Evolutionary conservation across 2,888 invertebrate species (phyloP).

Genomic region (Drosophila koepferae): DNA sequence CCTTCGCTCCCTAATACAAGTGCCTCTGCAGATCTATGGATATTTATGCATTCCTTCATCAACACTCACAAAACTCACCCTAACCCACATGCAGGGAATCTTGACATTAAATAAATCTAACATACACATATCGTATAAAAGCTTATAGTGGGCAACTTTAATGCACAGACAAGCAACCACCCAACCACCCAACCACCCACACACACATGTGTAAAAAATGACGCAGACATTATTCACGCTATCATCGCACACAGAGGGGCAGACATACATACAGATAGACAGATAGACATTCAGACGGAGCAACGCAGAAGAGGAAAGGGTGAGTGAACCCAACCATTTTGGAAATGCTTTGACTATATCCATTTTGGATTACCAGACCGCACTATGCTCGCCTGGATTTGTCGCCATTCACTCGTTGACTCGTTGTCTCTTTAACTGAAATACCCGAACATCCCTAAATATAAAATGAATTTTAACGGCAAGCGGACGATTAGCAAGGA

Average conservation of each 20-base stretch:
- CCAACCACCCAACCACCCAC: constrained; percentile 17
- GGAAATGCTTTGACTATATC: constrained; percentile 47
- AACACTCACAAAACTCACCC: constrained; percentile 24
- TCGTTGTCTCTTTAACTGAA: constrained; percentile 31
- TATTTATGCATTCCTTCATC: constrained; percentile 64
- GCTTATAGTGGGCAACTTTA: constrained; percentile 73
- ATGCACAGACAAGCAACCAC: constrained; percentile 44
- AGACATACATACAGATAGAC: constrained; percentile 13
- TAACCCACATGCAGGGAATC: constrained; percentile 46
- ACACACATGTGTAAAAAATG: constrained; percentile 67
- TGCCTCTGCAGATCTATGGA: constrained; percentile 64
- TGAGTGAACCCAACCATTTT: constrained; percentile 14
- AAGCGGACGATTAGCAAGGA: constrained; percentile 49
- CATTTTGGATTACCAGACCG: constrained; percentile 50
- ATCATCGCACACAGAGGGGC: constrained; percentile 64
- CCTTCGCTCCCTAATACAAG: constrained; percentile 59
- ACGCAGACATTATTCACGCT: constrained; percentile 81
- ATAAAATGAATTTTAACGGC: constrained; percentile 27
- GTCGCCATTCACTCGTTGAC: constrained; percentile 7
- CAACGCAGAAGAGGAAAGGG: background rate
- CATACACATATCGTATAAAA: constrained; percentile 61
- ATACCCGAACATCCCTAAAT: constrained; percentile 31
- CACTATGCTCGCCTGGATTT: constrained; percentile 48
- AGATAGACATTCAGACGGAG: constrained; percentile 5
- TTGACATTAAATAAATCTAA: constrained; percentile 79